Conservation (phyloP, 2,888 invertebrate species). For the Coecobrya sp. region DNA sequence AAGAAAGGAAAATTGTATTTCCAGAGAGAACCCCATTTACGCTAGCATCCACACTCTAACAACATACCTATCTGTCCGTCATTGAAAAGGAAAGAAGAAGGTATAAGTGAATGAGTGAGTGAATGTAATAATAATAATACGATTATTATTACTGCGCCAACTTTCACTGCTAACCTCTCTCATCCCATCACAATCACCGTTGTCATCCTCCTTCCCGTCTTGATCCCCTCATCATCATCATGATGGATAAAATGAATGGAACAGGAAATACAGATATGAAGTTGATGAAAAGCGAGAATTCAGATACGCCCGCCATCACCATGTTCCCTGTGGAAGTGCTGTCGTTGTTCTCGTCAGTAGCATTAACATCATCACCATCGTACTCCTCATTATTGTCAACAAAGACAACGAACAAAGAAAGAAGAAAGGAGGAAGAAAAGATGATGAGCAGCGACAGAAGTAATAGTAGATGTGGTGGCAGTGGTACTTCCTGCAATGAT, state of each 20-base stretch:
- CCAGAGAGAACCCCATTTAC: conserved; percentile 12
- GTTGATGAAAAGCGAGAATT: conserved; percentile 20
- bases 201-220: background rate
- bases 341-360: conserved; percentile 45
- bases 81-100: background rate
- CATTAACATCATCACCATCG: conserved; percentile 37
- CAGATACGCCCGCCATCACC: background rate
- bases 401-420: conserved; percentile 63
- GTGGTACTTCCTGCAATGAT: conserved; percentile 5
- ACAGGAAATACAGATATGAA: conserved; percentile 22
- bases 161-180: conserved; percentile 46
- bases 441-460: background rate
- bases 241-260: conserved; percentile 61
- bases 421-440: conserved; percentile 16
- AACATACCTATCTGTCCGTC: conserved; percentile 5
- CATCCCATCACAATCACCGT: conserved; percentile 35
- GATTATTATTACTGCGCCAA: conserved; percentile 74
- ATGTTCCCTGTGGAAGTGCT: conserved; percentile 35
- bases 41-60: background rate
- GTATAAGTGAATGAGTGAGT: conserved; percentile 40
- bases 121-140: conserved; percentile 61
- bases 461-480: conserved; percentile 5
- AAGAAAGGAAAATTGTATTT: conserved; percentile 36
- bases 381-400: conserved; percentile 61
- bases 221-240: conserved; percentile 36